These are phyloP conservation scores for Argyrosomus japonicus DNA, from an alignment of 2,113 vertebrate genomes.

Conservation along the genomic window DNA sequence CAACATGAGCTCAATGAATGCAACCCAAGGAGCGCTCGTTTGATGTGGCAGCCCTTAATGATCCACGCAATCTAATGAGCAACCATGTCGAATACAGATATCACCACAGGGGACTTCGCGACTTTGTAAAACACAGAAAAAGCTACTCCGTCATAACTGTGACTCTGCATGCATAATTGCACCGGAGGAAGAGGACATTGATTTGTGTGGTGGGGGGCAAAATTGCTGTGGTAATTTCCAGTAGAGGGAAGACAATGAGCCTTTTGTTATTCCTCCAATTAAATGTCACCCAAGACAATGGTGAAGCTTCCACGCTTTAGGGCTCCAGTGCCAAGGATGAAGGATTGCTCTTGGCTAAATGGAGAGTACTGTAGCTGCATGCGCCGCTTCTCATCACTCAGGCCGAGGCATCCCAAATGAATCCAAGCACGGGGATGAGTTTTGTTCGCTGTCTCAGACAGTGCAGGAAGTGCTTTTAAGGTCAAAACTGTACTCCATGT, in stretches of 20 bases:
- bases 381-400: slow-evolving; percentile 24
- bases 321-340: slow-evolving; percentile 36
- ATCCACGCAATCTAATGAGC: slow-evolving; percentile 72
- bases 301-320: slow-evolving; percentile 35
- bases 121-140: slow-evolving; percentile 68
- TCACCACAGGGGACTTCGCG: slow-evolving; percentile 42
- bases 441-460: slow-evolving; percentile 11
- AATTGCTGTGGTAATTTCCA: slow-evolving; percentile 48
- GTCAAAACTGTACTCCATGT: slow-evolving; percentile 20
- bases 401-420: slow-evolving; percentile 43
- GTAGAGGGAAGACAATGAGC: slow-evolving; percentile 46
- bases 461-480: slow-evolving; percentile 3
- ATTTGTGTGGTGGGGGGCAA: slow-evolving; percentile 35
- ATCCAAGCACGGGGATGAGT: slow-evolving; percentile 39
- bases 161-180: slow-evolving; percentile 60
- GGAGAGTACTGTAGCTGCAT: slow-evolving; percentile 33
- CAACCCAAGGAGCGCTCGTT: slow-evolving; percentile 47
- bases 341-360: slow-evolving; percentile 37
- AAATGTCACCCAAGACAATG: slow-evolving; percentile 53
- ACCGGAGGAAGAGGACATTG: slow-evolving; percentile 37
- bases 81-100: slow-evolving; percentile 53
- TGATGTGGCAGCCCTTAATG: slow-evolving; percentile 67
- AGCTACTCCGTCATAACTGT: slow-evolving; percentile 43
- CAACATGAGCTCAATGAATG: slow-evolving; percentile 32
- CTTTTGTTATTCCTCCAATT: slow-evolving; percentile 64